Base-by-base conservation (phyloP, 2,888 invertebrate species). In the Stenolophus ochropezus region DNA sequence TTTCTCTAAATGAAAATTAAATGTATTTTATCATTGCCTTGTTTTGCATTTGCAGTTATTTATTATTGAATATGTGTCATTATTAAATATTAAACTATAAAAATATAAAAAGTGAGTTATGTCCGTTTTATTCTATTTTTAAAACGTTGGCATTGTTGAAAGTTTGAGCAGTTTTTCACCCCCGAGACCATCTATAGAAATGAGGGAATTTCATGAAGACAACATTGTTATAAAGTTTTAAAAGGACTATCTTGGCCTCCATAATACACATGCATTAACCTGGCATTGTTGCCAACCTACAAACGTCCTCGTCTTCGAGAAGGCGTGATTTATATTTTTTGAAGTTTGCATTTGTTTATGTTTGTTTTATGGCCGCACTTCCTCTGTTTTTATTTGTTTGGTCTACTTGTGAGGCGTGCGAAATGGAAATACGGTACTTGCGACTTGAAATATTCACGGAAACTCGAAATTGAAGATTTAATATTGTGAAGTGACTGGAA, bases 321-420 rank as follows among this genome's bases (percentile, higher is more conserved):
- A 33, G 23, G n/a, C 51, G 74, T 75, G 74, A 75, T 75, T 75
- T 75, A 76, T 76, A 76, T 76, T 76, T 75, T 76, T 56, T 56
- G 21, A 76, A 56, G 53, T 76, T 58, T 76, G 76, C 76, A 76
- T 76, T 76, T 76, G 58, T 76, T 76, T 76, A 76, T 76, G 76
- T 76, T 74, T 74, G 74, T 74, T 74, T 74, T 74, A 74, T 74
- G 53, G 25, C 25, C 53, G 18, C 25, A 74, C 53, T 53, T 53
- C 74, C 27, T 21, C 74, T 51, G 74, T 74, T 69, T 33, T 69
- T 69, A 69, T 69, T 69, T 69, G 65, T 69, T 69, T 27, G 65
- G 65, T 69, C 65, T 69, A 33, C 65, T 69, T 69, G 16, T 61
- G 61, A 69, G 65, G 33, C 65, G 65, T 18, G 65, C 18, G 18